These are phyloP conservation scores for Polydrusus pterygomalis DNA, from an alignment of 2,888 invertebrate species.

Conservation along the genomic window DNA sequence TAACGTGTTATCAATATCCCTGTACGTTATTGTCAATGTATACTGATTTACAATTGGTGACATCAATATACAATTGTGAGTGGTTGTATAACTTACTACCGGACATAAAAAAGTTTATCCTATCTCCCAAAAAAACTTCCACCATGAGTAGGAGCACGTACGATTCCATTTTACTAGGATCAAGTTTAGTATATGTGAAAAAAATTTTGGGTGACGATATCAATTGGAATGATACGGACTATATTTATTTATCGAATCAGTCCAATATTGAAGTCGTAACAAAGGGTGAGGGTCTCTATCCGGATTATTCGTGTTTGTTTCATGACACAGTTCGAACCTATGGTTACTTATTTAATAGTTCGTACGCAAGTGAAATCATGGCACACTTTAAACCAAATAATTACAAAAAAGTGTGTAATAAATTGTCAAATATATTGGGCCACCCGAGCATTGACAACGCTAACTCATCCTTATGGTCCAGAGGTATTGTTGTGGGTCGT, in stretches of 20 bases:
- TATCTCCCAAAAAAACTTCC: not conserved
- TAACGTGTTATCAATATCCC: not conserved
- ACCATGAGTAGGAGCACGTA: not conserved
- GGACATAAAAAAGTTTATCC: not conserved
- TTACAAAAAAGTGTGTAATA: not conserved
- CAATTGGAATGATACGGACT: not conserved
- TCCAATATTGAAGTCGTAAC: not conserved
- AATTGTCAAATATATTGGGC: not conserved
- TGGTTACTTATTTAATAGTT: not conserved
- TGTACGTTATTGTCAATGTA: not conserved
- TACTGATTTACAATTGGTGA: not conserved
- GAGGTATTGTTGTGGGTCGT: not conserved
- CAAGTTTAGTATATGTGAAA: not conserved
- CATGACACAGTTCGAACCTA: not conserved
- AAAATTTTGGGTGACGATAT: not conserved
- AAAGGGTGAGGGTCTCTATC: not conserved
- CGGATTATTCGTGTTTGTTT: not conserved
- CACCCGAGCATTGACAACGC: not conserved
- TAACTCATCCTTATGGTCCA: not conserved
- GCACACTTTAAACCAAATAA: not conserved
- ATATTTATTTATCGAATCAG: not conserved
- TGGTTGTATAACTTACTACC: not conserved
- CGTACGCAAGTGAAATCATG: not conserved
- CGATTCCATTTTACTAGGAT: not conserved
- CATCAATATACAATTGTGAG: not conserved